phyloP scores from a whole-genome alignment of 2,888 invertebrate species.

The Drosophila atripex region DNA sequence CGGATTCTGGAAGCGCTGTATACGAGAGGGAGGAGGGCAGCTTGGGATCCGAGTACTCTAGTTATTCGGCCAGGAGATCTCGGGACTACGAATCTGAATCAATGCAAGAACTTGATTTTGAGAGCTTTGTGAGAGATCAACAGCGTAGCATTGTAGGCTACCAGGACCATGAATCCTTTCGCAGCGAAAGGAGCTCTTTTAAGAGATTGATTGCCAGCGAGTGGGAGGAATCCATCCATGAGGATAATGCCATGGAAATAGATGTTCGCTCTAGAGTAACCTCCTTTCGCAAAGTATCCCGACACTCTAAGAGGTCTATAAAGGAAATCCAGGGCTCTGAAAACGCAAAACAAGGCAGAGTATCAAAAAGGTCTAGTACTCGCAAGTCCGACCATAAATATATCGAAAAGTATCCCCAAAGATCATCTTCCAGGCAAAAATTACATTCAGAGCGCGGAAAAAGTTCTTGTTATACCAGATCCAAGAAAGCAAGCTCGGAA shows the following conservation, averaged over 20 bases:
- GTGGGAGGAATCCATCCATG: neutral
- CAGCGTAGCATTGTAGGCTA: constrained; percentile 9
- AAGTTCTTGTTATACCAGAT: neutral
- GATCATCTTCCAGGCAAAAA: neutral
- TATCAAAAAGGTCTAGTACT: too few species aligned
- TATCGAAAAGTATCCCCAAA: neutral
- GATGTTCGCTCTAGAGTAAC: neutral
- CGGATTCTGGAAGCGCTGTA: constrained; percentile 1
- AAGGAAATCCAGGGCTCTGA: neutral
- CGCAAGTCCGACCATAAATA: neutral
- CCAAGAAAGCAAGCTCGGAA: constrained; percentile 1
- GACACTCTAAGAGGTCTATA: neutral
- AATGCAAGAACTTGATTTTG: neutral
- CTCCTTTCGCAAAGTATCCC: neutral
- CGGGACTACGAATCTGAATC: neutral
- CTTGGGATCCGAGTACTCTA: constrained; percentile 14
- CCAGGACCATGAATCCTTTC: neutral
- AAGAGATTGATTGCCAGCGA: constrained; percentile 9
- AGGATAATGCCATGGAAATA: neutral
- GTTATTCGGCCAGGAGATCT: neutral
- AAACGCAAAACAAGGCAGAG: neutral
- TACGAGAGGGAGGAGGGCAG: constrained; percentile 11
- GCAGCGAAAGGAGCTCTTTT: constrained; percentile 3
- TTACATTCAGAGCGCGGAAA: neutral
- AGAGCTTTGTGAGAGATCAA: constrained; percentile 20